Base-by-base conservation (phyloP, 2,797 vertebrate genomes). In the Geotrypetes seraphini region DNA sequence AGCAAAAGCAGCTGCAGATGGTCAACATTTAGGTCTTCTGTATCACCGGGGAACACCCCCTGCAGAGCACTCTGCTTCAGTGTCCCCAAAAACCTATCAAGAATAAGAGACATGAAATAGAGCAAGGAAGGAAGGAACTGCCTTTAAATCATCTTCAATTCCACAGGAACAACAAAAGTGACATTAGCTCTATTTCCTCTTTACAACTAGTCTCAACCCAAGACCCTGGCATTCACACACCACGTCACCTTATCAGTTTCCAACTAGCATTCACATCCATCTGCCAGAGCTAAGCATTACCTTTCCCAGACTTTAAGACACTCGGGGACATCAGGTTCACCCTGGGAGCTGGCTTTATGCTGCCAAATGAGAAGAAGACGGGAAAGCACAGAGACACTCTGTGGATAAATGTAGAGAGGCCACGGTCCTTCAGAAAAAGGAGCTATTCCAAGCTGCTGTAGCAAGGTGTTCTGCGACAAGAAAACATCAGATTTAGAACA, bases 271-370 rank as follows among this genome's bases (percentile, higher is more conserved):
- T n/a, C n/a, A n/a, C n/a, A n/a, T n/a, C n/a, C n/a, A n/a, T n/a
- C n/a, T n/a, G n/a, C n/a, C n/a, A n/a, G n/a, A n/a, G n/a, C n/a
- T n/a, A n/a, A n/a, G n/a, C 12, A 69, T 74, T 79, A 97, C 96
- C 96, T 93, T 79, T 97, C 94, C 96, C 96, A 99, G 33, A 99
- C 91, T 61, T 90, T 96, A 61, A 96, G 86, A 57, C 93, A 97
- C 61, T 99, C 96, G 0, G 89, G 85, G 12, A 99, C 92, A 1
- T 99, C 94, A 3, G 92, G 90, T 27, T 97, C 91, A 29, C 90
- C 91, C 60, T 94, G 92, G 38, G 82, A 41, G 19, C 55, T 83
- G 33, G 94, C 91, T 81, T 92, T 96, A 52, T 96, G 96, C 42
- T 99, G 96, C 95, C 93, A 98, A 55, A 97, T 88, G 33, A 97